Conservation (phyloP, 2,888 invertebrate species). For the Dolichopus griseipennis region DNA sequence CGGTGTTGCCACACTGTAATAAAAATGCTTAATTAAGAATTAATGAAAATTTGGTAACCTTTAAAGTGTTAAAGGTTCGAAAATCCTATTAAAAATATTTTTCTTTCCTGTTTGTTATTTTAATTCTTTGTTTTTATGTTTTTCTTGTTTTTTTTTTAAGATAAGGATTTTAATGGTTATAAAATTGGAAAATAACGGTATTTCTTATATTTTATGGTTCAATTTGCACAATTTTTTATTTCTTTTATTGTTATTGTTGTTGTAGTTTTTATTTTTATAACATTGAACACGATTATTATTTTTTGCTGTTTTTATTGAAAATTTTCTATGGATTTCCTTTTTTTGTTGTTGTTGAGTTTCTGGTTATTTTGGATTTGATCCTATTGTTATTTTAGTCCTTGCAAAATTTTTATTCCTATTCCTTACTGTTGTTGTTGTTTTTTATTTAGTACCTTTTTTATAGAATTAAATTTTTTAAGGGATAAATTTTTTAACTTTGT, state of each 20-base stretch:
- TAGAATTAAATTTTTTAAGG: no score
- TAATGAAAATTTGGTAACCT: no score
- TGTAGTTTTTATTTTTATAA: neutral
- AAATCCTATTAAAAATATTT: neutral
- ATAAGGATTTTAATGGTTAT: constrained; percentile 6
- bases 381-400: no score
- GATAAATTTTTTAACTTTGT: no score
- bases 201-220: neutral
- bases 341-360: no score
- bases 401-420: no score
- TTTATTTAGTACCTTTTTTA: no score
- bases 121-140: neutral
- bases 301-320: neutral
- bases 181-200: constrained; percentile 6
- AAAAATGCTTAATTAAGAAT: no score
- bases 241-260: neutral
- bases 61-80: neutral
- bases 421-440: no score
- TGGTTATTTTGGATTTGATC: no score
- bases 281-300: neutral
- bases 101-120: neutral
- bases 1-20: no score
- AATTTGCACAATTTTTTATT: neutral
- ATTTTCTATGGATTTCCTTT: no score
- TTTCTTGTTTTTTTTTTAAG: neutral